Evolutionary conservation across 2,113 vertebrate species (phyloP).

Genomic region (Lepus americanus): DNA sequence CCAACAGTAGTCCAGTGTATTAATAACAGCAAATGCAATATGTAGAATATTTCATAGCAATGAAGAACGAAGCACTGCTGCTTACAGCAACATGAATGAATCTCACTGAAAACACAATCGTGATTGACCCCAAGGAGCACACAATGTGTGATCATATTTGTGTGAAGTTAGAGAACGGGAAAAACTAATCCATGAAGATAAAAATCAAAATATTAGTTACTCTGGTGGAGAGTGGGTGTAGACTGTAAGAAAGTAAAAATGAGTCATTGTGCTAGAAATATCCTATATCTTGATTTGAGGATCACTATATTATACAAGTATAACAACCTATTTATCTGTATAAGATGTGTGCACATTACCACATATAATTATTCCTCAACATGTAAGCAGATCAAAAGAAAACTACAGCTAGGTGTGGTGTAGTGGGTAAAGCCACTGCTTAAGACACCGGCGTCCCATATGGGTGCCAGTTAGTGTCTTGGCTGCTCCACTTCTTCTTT

Average conservation of each 20-base stretch:
- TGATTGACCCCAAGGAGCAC: not conserved
- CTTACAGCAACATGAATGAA: not conserved
- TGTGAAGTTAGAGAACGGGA: not conserved
- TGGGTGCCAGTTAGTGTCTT: too few species aligned
- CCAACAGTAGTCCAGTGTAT: not conserved
- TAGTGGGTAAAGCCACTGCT: too few species aligned
- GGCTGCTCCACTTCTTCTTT: too few species aligned
- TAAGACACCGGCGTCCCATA: too few species aligned
- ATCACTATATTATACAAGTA: not conserved
- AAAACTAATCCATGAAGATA: not conserved
- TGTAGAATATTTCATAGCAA: not conserved
- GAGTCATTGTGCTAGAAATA: not conserved
- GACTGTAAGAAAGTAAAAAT: not conserved
- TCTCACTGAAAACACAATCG: conserved; percentile 2
- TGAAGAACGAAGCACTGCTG: not conserved
- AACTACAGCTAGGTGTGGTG: not conserved
- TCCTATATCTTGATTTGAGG: not conserved
- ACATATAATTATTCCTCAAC: not conserved
- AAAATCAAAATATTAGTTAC: not conserved
- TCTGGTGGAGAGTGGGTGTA: not conserved
- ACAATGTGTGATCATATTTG: not conserved
- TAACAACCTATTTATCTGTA: not conserved
- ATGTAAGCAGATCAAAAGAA: not conserved
- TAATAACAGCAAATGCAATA: not conserved
- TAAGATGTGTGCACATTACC: not conserved